Evolutionary conservation across 2,888 invertebrate species (phyloP), one percentile per base, ranked within the genome.

Genomic region (Xanthorhoe spadicearia): DNA sequence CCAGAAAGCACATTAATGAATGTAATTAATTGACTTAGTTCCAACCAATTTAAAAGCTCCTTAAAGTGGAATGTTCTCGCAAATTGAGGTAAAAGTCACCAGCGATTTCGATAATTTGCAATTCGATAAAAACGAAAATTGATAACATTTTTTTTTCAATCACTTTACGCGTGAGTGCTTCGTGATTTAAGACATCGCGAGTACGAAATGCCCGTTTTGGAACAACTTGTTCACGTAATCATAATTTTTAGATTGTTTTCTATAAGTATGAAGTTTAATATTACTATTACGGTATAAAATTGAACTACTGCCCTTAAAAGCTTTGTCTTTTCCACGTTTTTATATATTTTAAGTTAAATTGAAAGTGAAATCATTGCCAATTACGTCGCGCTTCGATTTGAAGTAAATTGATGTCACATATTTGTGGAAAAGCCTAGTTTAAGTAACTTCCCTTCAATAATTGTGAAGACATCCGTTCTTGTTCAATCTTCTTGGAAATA

Each of bases 111-210:
- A 80, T 86, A 87, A 59, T 87, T 86, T 84, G 83, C 83, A 85
- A 86, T 85, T 85, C 82, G 83, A 87, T 84, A 85, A 87, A 85
- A 86, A 84, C 74, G 77, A 80, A 84, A 84, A 81, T 82, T 78
- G 79, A 79, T 80, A 81, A 79, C 65, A 67, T 75, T 81, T 80
- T 83, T 86, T 84, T 83, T 82, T 74, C 83, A 82, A 82, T 85
- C 83, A 84, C 84, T 89, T 89, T 83, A 85, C 86, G 86, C 85
- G 87, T 89, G 88, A 91, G 90, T 91, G 90, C 75, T 83, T 87
- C 86, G 87, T 87, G 86, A 86, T 86, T 87, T 85, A 80, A 81
- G 77, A 74, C 79, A 80, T 82, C 81, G 80, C 78, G 76, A 81
- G 76, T 63, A 68, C 72, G 51, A 51, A 66, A 59, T 46, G 46